Evolutionary conservation across 2,888 invertebrate species (phyloP), one percentile per base, ranked within the genome.

Genomic region (Synanthedon vespiformis): DNA sequence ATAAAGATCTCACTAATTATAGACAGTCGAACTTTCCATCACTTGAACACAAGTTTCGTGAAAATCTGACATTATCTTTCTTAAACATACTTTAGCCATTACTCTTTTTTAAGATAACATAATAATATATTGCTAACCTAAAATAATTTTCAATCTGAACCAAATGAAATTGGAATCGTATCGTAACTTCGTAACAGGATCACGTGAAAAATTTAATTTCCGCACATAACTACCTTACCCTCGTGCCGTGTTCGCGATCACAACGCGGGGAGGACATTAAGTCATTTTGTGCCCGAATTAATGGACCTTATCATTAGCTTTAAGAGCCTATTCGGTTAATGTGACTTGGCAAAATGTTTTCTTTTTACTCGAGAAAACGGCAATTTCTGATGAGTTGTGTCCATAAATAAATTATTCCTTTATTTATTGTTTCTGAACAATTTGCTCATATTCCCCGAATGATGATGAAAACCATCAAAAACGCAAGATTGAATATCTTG

Each of bases 251-350:
- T 13, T 44, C 4, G 41, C 13, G 50, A 51, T 48, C 51, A 34
- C 34, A 34, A 34, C 47, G 40, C 13, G 44, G 49, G 51, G 55
- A 51, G 54, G 56, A 54, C 55, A 58, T 54, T 56, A 58, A 56
- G 55, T 56, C 54, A 49, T 58, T 58, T 53, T 52, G 55, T 55
- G 56, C 52, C 54, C 53, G 53, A 50, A 65, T 65, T 72, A 72
- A 74, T 74, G 69, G 70, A 63, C 64, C 65, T 57, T 58, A 67
- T 68, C 70, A 71, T 72, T 73, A 71, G 65, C 63, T 64, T 56
- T 60, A 57, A 67, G 62, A 58, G 63, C 63, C 59, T 59, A 62
- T 67, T 61, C 57, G 57, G 55, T 57, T 63, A 67, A 70, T 63
- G 59, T 55, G 61, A 60, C 61, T 65, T 62, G 61, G 56, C 60